A percentile compares a stretch with the other conserved stretches of the same genome.
Conservation (phyloP, 2,797 vertebrate species). For the Hirundo rustica region DNA sequence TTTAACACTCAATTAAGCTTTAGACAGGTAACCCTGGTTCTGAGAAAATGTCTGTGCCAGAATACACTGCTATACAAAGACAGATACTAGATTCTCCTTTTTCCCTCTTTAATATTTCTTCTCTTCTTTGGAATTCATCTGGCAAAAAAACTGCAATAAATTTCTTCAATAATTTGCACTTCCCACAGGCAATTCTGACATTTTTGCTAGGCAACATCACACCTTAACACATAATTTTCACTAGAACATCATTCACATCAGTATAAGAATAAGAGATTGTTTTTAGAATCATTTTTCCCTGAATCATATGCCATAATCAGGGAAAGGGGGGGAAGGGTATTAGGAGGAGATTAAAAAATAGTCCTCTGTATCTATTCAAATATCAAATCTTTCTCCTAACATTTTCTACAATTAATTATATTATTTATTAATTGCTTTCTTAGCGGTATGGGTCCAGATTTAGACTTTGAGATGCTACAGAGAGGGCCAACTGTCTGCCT, state of each 20-base stretch:
- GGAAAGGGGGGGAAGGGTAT: accelerated
- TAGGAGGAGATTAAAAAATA: neutral
- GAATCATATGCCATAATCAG: neutral
- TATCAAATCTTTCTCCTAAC: neutral
- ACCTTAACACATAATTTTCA: constrained; percentile 19
- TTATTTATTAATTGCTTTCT: neutral
- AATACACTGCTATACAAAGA: neutral
- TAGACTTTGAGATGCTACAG: neutral
- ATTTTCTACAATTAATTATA: neutral
- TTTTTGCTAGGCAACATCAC: constrained; percentile 4
- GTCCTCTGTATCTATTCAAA: neutral
- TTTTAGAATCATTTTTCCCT: neutral
- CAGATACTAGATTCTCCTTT: neutral
- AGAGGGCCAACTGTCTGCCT: neutral
- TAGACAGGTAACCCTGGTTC: neutral
- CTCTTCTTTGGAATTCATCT: neutral
- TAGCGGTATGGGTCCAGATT: neutral
- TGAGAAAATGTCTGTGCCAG: neutral
- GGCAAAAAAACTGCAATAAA: constrained; percentile 8
- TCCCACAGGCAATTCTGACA: neutral
- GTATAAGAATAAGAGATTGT: neutral
- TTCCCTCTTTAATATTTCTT: neutral
- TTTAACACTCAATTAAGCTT: neutral
- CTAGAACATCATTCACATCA: neutral
- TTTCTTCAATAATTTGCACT: constrained; percentile 10